Evolutionary conservation across 2,113 vertebrate genomes (phyloP), one percentile per base, ranked within the genome.

Genomic region (Amphiprion ocellaris): DNA sequence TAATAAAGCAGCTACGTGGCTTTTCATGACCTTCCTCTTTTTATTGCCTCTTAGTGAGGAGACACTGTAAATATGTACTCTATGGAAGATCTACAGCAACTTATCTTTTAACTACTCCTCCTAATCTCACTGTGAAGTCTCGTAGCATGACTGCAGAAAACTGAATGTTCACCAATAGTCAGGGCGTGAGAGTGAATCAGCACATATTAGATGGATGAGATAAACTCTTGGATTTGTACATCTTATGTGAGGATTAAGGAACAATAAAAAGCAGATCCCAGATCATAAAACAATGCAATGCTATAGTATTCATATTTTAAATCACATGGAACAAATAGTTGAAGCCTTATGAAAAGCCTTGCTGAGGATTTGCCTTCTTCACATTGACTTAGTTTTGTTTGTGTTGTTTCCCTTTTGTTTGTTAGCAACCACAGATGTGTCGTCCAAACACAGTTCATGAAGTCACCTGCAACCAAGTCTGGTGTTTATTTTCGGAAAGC

Each of bases 341-440:
- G 4, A 24, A 23, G 17, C 14, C 41, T 73, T 44, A 28, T 49
- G n/a, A 66, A 75, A 64, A 63, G 6, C 72, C 74, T 67, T 79
- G 44, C 24, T 23, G 11, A 69, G 9, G n/a, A 69, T 68, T 78
- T 16, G 55, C 0, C 1, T 7, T n/a, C 15, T n/a, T 44, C 39
- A 41, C 9, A 41, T 41, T 11, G 9, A 41, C 39, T 11, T 41
- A 2, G 14, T 12, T 12, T 4, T 14, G 14, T 44, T 10, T 41
- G 10, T 41, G 30, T 49, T 39, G 10, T 74, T 85, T 76, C 67
- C 72, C 10, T n/a, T 71, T 52, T 87, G 60, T 85, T 77, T 59
- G 74, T 61, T 90, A 87, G 87, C 81, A 87, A 87, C 88, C 26
- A 4, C 59, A 53, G 64, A 56, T 3, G n/a, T 58, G 39, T 67